phyloP scores from a whole-genome alignment of 2,113 vertebrate genomes.

The Trochalopteron elliotii region DNA sequence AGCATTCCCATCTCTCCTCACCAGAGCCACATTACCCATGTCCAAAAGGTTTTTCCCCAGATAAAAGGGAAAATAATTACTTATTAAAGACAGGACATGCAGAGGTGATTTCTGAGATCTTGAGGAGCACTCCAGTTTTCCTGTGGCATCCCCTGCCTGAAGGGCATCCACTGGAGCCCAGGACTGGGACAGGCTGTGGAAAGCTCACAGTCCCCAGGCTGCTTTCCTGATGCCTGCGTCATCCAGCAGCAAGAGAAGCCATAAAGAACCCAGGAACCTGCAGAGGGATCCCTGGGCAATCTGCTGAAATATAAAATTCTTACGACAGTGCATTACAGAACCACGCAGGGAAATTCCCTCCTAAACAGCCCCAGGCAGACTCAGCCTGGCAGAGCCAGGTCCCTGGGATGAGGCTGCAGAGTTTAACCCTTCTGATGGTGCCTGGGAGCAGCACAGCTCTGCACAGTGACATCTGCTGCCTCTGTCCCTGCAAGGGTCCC shows the following conservation, averaged over 20 bases:
- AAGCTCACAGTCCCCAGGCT: not conserved
- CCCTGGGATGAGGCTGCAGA: not conserved
- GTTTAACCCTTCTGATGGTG: not conserved
- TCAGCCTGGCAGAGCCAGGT: not conserved
- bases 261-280: not conserved
- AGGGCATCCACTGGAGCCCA: not conserved
- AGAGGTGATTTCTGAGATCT: not conserved
- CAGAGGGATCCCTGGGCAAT: not conserved
- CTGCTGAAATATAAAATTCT: not conserved
- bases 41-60: not conserved
- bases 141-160: not conserved
- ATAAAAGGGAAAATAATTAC: not conserved
- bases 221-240: rapidly evolving
- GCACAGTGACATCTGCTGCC: not conserved
- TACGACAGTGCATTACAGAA: not conserved
- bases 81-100: not conserved
- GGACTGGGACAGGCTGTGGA: not conserved
- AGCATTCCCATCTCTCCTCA: not conserved
- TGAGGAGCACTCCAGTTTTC: not conserved
- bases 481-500: not conserved
- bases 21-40: rapidly evolving
- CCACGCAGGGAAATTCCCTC: not conserved
- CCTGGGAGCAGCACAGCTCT: not conserved
- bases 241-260: not conserved
- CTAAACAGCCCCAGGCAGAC: not conserved